These are phyloP conservation scores for Lucilia sericata DNA, from an alignment of 1,140 invertebrate genomes.

Conservation along the genomic window DNA sequence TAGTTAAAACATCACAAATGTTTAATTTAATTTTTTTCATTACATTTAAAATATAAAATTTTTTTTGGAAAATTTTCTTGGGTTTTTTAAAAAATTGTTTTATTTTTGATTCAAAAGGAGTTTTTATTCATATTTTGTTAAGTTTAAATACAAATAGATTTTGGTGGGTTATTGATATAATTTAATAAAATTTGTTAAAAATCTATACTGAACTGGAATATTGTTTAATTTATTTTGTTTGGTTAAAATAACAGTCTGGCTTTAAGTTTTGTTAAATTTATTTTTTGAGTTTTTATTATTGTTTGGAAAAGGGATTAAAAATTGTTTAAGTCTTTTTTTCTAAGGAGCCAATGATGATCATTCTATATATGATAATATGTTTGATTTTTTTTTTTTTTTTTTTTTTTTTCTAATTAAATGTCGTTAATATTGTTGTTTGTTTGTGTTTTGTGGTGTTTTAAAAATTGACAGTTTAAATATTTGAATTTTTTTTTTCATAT, in stretches of 20 bases:
- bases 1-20: not conserved
- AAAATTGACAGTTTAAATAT: no score
- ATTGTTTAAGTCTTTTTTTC: not conserved
- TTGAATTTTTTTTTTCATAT: no score
- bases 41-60: not conserved
- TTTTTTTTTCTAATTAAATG: no score
- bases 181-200: not conserved
- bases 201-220: not conserved
- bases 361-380: no score
- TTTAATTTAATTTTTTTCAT: no score
- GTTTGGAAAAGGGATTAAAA: not conserved
- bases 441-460: no score
- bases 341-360: not conserved
- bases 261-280: not conserved
- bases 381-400: no score
- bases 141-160: not conserved
- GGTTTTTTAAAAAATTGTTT: not conserved
- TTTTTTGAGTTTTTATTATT: not conserved
- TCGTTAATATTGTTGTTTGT: no score
- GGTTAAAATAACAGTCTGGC: not conserved
- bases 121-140: not conserved
- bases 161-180: slow-evolving; percentile 18
- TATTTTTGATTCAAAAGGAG: slow-evolving; percentile 13
- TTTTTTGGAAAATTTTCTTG: slow-evolving; percentile 6
- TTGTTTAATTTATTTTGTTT: not conserved